Evolutionary conservation across 2,888 invertebrate genomes (phyloP).

Genomic region (Hirtodrosophila cameraria): DNA sequence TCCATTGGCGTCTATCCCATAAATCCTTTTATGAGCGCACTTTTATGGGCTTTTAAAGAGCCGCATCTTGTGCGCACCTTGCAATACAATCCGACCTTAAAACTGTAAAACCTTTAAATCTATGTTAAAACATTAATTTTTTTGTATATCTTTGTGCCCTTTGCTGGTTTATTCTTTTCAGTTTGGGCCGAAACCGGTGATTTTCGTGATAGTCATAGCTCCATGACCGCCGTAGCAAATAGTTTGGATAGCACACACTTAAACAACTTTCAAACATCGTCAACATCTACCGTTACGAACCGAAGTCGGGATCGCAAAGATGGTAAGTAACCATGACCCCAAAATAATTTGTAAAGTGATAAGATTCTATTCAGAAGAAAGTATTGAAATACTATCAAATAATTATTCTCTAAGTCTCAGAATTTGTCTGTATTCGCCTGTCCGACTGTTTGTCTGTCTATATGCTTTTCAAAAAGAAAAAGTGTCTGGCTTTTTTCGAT

Average conservation of each 20-base stretch:
- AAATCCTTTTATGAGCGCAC: constrained; percentile 83
- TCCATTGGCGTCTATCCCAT: constrained; percentile 57
- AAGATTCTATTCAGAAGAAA: neutral
- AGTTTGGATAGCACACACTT: constrained; percentile 88
- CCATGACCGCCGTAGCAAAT: constrained; percentile 87
- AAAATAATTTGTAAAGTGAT: too few relatives aligned
- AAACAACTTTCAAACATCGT: constrained; percentile 88
- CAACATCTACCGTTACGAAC: constrained; percentile 88
- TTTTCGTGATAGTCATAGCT: constrained; percentile 92
- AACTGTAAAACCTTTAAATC: constrained; percentile 40
- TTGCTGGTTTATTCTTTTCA: constrained; percentile 86
- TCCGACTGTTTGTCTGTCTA: too few relatives aligned
- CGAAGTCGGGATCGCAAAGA: constrained; percentile 86
- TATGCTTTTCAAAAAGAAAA: too few relatives aligned
- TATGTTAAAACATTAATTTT: constrained; percentile 81
- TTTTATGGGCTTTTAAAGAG: constrained; percentile 81
- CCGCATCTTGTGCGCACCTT: constrained; percentile 21
- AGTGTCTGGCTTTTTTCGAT: too few relatives aligned
- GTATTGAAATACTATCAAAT: neutral
- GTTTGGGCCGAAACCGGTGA: constrained; percentile 96
- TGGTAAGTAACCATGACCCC: constrained; percentile 85
- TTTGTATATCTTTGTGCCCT: constrained; percentile 65
- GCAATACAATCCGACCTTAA: constrained; percentile 1
- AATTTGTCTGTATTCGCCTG: too few relatives aligned
- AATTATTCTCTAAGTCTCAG: neutral